phyloP scores from a whole-genome alignment of 2,113 vertebrate genomes.

The Dendropsophus ebraccatus region DNA sequence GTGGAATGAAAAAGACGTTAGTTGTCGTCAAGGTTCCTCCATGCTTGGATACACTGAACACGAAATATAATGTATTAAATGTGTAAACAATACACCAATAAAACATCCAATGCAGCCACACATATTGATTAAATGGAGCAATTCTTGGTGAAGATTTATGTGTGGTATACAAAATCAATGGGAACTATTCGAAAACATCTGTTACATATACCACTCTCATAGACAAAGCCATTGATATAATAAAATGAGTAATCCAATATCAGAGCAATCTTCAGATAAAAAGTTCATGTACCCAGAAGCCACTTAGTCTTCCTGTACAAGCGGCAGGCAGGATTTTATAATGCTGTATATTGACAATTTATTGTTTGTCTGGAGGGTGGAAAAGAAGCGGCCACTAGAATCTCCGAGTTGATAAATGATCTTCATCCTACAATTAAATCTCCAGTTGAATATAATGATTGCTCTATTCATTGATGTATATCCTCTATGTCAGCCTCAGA shows the following conservation, averaged over 20 bases:
- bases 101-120: background rate
- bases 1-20: background rate
- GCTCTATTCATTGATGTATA: background rate
- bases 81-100: slow-evolving; percentile 25
- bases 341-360: background rate
- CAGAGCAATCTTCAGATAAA: slow-evolving; percentile 9
- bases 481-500: background rate
- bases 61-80: slow-evolving; percentile 5
- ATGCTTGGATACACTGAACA: background rate
- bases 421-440: background rate
- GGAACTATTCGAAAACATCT: slow-evolving; percentile 2
- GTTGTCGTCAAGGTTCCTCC: background rate
- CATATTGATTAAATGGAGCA: slow-evolving; percentile 16
- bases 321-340: background rate
- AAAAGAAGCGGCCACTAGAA: background rate
- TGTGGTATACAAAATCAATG: slow-evolving; percentile 11
- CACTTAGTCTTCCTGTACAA: background rate
- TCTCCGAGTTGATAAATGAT: background rate
- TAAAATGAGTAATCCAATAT: slow-evolving; percentile 27
- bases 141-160: slow-evolving; percentile 15
- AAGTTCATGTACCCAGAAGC: slow-evolving; percentile 20
- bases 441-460: background rate
- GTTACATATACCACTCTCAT: background rate
- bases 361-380: slow-evolving; percentile 10
- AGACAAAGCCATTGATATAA: slow-evolving; percentile 9